Conservation (phyloP, 1,140 invertebrate genomes). For the Pseudomyrmex dendroicus region DNA sequence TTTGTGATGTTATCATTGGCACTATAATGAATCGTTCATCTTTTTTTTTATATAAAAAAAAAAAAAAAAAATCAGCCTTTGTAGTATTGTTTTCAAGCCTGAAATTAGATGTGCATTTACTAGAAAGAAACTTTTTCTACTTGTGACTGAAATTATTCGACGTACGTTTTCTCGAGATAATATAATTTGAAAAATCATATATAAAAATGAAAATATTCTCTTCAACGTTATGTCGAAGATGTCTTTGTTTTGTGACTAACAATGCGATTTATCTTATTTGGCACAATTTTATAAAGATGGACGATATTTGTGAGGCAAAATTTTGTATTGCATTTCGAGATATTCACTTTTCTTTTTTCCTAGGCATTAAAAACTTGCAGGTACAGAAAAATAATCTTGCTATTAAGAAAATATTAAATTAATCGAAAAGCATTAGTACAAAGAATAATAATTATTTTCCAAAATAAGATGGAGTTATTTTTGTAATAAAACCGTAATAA, state of each 20-base stretch:
- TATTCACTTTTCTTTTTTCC: background rate
- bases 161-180: background rate
- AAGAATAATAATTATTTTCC: no score
- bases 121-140: background rate
- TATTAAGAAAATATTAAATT: no score
- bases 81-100: constrained; percentile 9
- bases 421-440: no score
- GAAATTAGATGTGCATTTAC: background rate
- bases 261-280: constrained; percentile 30
- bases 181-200: background rate
- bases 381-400: background rate
- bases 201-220: background rate
- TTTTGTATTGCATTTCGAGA: background rate
- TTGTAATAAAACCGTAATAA: no score
- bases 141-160: constrained; percentile 11
- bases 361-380: background rate
- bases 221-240: background rate
- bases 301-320: constrained; percentile 22
- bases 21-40: constrained; percentile 9
- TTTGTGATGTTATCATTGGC: constrained; percentile 26
- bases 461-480: no score
- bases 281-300: constrained; percentile 20
- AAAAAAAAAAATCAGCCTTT: constrained; percentile 46
- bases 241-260: background rate
- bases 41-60: background rate